Evolutionary conservation across 2,113 vertebrate species (phyloP).

Genomic region (Macquaria australasica): DNA sequence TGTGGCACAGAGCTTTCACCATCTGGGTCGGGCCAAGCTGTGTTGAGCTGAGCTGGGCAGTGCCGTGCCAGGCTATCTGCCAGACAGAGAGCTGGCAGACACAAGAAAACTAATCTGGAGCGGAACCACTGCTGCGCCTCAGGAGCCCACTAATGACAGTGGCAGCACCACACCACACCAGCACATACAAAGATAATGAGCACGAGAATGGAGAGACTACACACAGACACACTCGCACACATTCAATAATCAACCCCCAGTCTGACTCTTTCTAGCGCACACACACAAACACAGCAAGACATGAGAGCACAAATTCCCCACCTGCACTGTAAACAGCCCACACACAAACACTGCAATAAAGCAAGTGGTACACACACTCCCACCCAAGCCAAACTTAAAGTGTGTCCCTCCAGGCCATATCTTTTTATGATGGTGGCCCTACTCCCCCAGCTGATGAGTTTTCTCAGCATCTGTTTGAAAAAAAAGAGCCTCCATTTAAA

Average conservation of each 20-base stretch:
- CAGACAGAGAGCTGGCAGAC: slow-evolving; percentile 83
- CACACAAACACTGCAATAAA: slow-evolving; percentile 70
- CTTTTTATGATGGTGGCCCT: slow-evolving; percentile 75
- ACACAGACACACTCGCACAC: slow-evolving; percentile 60
- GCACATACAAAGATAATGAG: slow-evolving; percentile 80
- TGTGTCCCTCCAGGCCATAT: slow-evolving; percentile 76
- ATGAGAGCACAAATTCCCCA: slow-evolving; percentile 59
- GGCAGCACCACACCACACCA: slow-evolving; percentile 68
- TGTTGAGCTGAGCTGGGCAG: slow-evolving; percentile 75
- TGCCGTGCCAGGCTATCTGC: slow-evolving; percentile 76
- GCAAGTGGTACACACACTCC: slow-evolving; percentile 58
- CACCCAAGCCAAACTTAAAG: slow-evolving; percentile 71
- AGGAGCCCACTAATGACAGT: slow-evolving; percentile 84
- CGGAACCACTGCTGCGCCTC: slow-evolving; percentile 81
- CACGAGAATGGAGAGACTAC: slow-evolving; percentile 67
- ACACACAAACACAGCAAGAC: slow-evolving; percentile 54
- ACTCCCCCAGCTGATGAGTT: slow-evolving; percentile 78
- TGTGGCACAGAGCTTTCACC: slow-evolving; percentile 77
- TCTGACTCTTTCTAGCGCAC: slow-evolving; percentile 49
- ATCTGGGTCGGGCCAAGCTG: slow-evolving; percentile 81
- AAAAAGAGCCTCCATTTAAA: slow-evolving; percentile 66
- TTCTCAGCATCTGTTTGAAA: slow-evolving; percentile 69
- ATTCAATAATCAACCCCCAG: slow-evolving; percentile 65
- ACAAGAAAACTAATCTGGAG: slow-evolving; percentile 82
- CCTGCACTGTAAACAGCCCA: slow-evolving; percentile 57